Evolutionary conservation across 1,140 invertebrate species (phyloP), one percentile per base, ranked within the genome.

Genomic region (Papilio dardanus): DNA sequence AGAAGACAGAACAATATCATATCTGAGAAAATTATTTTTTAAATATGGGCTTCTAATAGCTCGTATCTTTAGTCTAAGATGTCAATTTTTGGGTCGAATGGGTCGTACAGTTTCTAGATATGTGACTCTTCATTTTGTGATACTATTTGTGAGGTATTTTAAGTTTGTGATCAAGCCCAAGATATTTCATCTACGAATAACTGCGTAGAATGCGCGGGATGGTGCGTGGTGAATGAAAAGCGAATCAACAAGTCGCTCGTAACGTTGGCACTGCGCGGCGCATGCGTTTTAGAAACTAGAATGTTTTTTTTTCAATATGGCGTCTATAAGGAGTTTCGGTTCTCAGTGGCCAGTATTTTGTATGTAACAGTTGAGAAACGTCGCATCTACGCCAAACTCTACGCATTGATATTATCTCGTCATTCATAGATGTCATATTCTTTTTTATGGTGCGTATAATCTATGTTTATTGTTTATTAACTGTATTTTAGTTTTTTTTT

Each of bases 211-310:
- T 88, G 90, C 86, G 88, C 87, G 83, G 76, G 66, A 42, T 74
- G 74, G 62, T 89, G 87, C 89, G 88, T 88, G 35, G 84, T 92
- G 86, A 92, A 92, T 92, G 89, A 84, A 89, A 86, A 78, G 50
- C 76, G 68, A 82, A 80, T 90, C 90, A 92, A 92, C 90, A 92
- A 92, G 90, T 92, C 86, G 87, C 75, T 76, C 78, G 78, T 81
- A 75, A 71, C 76, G 73, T 67, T 71, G 75, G 68, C 35, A 62
- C 16, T 31, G 10, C 76, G 66, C 33, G 78, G 83, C 88, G 87
- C 87, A 84, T 86, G 88, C 86, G 83, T 78, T 33, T 73, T 79
- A 68, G 35, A 74, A 79, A 74, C 76, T 68, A 76, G 77, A 81
- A 79, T 80, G 75, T 81, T 42, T 58, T 76, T 79, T 82, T 81